Percentiles rank a stretch among this genome's conserved stretches.
Conservation (phyloP, 2,797 vertebrate genomes). For the Acropternis orthonyx region DNA sequence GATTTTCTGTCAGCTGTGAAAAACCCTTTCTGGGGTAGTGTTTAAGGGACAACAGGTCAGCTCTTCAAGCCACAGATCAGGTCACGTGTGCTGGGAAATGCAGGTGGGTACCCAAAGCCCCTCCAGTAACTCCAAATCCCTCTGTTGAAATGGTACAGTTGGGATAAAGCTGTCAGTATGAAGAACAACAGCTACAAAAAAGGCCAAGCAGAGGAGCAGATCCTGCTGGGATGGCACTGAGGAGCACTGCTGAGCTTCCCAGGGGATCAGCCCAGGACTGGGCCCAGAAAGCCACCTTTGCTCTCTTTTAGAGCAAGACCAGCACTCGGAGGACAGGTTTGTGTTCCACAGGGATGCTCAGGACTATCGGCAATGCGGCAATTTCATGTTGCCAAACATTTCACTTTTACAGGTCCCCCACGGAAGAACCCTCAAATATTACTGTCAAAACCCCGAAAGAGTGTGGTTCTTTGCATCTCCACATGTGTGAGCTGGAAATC, state of each 20-base stretch:
- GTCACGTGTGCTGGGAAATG: not conserved
- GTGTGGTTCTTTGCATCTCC: not conserved
- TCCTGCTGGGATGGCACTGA: fast-evolving
- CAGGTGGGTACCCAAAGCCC: not conserved
- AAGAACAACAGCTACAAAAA: not conserved
- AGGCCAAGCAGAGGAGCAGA: not conserved
- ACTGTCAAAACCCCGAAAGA: not conserved
- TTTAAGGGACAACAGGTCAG: not conserved
- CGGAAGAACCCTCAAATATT: not conserved
- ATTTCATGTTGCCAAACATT: not conserved
- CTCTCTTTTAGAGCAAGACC: not conserved
- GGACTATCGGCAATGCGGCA: not conserved
- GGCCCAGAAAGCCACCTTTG: not conserved
- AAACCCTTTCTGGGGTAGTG: not conserved
- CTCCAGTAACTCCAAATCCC: not conserved
- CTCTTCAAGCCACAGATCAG: not conserved
- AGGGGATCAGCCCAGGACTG: fast-evolving
- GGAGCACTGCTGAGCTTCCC: not conserved
- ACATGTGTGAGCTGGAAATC: fast-evolving
- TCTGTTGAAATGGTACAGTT: not conserved
- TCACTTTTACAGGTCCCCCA: not conserved
- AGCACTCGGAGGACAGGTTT: not conserved
- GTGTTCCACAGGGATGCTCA: not conserved
- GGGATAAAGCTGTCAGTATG: not conserved
- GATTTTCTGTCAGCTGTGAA: not conserved